phyloP scores from a whole-genome alignment of 1,140 invertebrate genomes.

The Aphidius ervi region DNA sequence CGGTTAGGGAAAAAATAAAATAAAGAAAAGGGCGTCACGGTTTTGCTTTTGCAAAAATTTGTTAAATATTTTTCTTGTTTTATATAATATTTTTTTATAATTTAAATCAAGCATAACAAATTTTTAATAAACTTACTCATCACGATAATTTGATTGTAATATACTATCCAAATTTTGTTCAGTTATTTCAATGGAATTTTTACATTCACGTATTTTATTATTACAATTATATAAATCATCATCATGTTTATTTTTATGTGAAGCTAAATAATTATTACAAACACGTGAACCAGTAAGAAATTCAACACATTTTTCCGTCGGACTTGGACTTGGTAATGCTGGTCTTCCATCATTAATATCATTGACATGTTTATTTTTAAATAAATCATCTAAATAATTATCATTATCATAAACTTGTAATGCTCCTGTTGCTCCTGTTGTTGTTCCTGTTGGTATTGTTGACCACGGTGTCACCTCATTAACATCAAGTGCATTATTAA shows the following conservation, averaged over 20 bases:
- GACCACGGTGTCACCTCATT: slow-evolving; percentile 3
- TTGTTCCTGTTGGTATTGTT: slow-evolving; percentile 14
- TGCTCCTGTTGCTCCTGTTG: not conserved
- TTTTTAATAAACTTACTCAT: slow-evolving; percentile 29
- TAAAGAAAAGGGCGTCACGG: slow-evolving; percentile 22
- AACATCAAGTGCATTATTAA: slow-evolving; percentile 16
- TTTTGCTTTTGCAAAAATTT: slow-evolving; percentile 20
- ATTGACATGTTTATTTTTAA: slow-evolving; percentile 29
- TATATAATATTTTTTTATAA: not conserved
- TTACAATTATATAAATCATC: slow-evolving; percentile 23
- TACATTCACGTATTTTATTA: slow-evolving; percentile 21
- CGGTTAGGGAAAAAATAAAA: slow-evolving; percentile 15
- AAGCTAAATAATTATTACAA: slow-evolving; percentile 22
- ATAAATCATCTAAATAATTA: slow-evolving; percentile 44
- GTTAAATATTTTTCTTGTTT: slow-evolving; percentile 9
- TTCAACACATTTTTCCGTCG: slow-evolving; percentile 51
- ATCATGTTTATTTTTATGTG: slow-evolving; percentile 20
- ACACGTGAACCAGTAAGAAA: slow-evolving; percentile 39
- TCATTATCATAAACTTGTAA: slow-evolving; percentile 27
- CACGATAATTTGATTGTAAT: slow-evolving; percentile 26
- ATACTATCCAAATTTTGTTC: slow-evolving; percentile 37
- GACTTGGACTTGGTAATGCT: slow-evolving; percentile 40
- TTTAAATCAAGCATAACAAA: slow-evolving; percentile 7
- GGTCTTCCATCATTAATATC: slow-evolving; percentile 26
- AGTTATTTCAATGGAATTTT: slow-evolving; percentile 25